phyloP scores from a whole-genome alignment of 2,113 vertebrate genomes.

The Limnothrissa miodon region DNA sequence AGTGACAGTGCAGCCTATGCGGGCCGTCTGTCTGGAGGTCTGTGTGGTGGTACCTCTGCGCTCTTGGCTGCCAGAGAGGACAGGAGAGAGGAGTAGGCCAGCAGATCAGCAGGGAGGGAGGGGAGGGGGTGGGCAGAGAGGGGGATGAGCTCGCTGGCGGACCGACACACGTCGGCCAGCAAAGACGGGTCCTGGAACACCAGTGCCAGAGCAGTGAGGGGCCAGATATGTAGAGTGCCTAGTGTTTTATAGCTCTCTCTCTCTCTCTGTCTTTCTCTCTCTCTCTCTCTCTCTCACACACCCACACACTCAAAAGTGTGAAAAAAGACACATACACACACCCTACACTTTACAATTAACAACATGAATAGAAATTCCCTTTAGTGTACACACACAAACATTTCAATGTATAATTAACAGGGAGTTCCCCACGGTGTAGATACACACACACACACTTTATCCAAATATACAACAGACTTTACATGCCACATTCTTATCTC shows the following conservation, averaged over 20 bases:
- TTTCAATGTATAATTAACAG: no score
- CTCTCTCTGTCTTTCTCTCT: background rate
- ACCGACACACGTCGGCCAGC: constrained; percentile 63
- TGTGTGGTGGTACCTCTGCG: constrained; percentile 56
- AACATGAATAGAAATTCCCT: no score
- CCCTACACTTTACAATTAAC: background rate
- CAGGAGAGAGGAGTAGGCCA: constrained; percentile 53
- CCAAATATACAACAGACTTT: background rate
- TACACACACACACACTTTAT: background rate
- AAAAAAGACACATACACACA: background rate
- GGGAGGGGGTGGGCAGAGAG: constrained; percentile 35
- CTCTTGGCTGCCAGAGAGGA: constrained; percentile 66
- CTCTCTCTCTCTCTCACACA: background rate
- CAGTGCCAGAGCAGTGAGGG: constrained; percentile 44
- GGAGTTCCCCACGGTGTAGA: background rate
- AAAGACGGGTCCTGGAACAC: constrained; percentile 53
- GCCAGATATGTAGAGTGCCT: no score
- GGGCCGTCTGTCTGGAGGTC: no score
- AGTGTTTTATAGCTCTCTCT: background rate
- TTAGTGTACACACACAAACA: background rate
- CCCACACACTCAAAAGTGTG: background rate
- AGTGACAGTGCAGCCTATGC: background rate
- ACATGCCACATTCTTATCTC: background rate
- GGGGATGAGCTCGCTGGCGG: constrained; percentile 33
- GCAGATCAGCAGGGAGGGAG: constrained; percentile 41